Percentiles rank a stretch among this genome's conserved stretches.
Conservation (phyloP, 30 jellyfish, hydroid and myxozoan genomes). For the Mastigias papua region DNA sequence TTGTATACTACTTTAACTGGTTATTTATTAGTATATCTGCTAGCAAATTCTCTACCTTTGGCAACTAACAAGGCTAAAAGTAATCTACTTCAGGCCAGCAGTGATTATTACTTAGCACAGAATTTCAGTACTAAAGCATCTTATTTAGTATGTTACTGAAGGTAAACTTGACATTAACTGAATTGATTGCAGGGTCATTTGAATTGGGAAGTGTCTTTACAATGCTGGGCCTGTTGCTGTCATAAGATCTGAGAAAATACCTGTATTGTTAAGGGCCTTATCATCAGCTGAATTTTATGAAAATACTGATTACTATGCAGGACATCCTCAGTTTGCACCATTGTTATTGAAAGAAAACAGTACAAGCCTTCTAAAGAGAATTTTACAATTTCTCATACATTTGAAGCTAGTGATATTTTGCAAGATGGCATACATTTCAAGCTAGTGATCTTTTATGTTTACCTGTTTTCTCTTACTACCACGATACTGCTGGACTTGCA, state of each 20-base stretch:
- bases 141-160: too few species aligned
- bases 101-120: too few species aligned
- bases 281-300: constrained; percentile 11
- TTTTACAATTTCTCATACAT: background rate
- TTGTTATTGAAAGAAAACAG: background rate
- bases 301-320: constrained; percentile 10
- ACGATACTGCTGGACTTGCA: background rate
- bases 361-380: background rate
- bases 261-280: constrained; percentile 9
- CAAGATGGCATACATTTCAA: background rate
- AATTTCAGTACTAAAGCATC: too few species aligned
- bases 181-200: constrained; percentile 7
- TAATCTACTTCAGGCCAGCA: too few species aligned
- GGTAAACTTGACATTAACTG: too few species aligned
- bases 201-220: constrained; percentile 36
- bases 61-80: too few species aligned
- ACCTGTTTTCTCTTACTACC: background rate
- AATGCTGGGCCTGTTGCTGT: constrained; percentile 36
- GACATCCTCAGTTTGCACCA: constrained; percentile 10
- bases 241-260: constrained; percentile 3
- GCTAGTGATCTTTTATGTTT: background rate
- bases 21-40: too few species aligned
- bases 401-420: background rate
- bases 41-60: too few species aligned
- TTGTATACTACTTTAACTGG: too few species aligned